These are phyloP conservation scores for Chromoteleia sp. DNA, from an alignment of 2,888 invertebrate species.

Conservation along the genomic window DNA sequence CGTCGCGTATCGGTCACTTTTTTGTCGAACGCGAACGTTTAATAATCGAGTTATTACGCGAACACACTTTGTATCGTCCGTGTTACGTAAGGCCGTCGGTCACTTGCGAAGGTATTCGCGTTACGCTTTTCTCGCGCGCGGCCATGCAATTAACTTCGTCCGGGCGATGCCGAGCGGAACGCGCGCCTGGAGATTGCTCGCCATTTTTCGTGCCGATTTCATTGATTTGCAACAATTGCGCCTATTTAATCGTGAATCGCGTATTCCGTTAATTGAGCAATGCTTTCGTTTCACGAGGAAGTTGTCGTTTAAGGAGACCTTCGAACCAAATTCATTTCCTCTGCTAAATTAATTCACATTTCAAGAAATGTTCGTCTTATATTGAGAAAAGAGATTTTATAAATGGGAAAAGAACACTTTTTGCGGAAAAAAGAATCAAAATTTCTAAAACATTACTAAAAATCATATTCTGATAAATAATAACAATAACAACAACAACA, in stretches of 20 bases:
- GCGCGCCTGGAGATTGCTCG: conserved; percentile 25
- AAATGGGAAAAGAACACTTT: no score
- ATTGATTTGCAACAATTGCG: conserved; percentile 9
- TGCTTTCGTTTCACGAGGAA: no score
- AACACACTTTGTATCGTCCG: conserved; percentile 48
- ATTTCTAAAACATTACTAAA: no score
- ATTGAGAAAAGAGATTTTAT: no score
- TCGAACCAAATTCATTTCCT: no score
- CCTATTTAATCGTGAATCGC: not conserved
- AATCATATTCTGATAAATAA: no score
- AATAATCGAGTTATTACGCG: conserved; percentile 56
- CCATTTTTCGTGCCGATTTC: conserved; percentile 36
- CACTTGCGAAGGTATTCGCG: conserved; percentile 53
- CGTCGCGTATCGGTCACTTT: not conserved
- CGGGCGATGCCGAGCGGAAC: conserved; percentile 38
- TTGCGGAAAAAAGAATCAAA: no score
- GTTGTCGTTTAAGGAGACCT: no score
- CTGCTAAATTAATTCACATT: no score
- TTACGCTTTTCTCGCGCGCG: conserved; percentile 61
- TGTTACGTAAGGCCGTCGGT: conserved; percentile 49
- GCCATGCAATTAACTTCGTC: conserved; percentile 42
- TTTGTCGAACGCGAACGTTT: conserved; percentile 5
- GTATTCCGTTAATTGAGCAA: not conserved
- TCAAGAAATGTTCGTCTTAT: no score
- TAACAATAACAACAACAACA: no score